Percentiles rank a stretch among this genome's conserved stretches.
Conservation (phyloP, 92 coral and sea anemone species). For the Metridium senile region DNA sequence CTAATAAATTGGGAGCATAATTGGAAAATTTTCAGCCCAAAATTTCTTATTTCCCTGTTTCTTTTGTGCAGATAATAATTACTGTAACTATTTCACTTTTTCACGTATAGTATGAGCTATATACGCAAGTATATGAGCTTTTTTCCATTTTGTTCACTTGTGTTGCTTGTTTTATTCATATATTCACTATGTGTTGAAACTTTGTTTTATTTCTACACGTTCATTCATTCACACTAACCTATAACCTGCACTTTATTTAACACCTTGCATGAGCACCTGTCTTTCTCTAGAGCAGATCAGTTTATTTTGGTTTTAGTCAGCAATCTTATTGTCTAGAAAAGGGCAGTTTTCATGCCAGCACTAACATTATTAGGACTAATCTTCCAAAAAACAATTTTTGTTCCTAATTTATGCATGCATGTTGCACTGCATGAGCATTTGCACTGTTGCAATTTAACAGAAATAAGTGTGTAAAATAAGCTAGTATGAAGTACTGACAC, state of each 20-base stretch:
- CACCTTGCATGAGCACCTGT: conserved; percentile 12
- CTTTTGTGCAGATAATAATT: too few relatives aligned
- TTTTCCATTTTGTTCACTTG: too few relatives aligned
- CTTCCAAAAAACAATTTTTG: not conserved
- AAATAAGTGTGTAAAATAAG: not conserved
- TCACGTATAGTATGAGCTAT: too few relatives aligned
- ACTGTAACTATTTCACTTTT: too few relatives aligned
- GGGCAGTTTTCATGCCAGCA: conserved; percentile 6
- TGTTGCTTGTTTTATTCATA: too few relatives aligned
- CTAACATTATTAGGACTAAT: not conserved
- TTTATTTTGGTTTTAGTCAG: not conserved
- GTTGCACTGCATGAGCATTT: not conserved
- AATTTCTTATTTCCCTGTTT: too few relatives aligned
- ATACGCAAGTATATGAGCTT: too few relatives aligned
- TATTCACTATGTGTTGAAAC: not conserved
- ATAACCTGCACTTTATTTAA: not conserved
- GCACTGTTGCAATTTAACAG: not conserved
- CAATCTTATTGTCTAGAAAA: conserved; percentile 9
- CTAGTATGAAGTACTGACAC: not conserved
- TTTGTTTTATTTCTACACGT: too few relatives aligned
- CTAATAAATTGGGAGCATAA: too few relatives aligned
- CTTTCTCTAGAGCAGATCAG: conserved; percentile 5
- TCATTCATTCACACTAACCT: not conserved
- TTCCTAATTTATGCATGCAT: not conserved
- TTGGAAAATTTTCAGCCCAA: too few relatives aligned